Percentiles rank a stretch among this genome's conserved stretches.
Conservation (phyloP, 2,113 vertebrate genomes). For the Cottus gobio region DNA sequence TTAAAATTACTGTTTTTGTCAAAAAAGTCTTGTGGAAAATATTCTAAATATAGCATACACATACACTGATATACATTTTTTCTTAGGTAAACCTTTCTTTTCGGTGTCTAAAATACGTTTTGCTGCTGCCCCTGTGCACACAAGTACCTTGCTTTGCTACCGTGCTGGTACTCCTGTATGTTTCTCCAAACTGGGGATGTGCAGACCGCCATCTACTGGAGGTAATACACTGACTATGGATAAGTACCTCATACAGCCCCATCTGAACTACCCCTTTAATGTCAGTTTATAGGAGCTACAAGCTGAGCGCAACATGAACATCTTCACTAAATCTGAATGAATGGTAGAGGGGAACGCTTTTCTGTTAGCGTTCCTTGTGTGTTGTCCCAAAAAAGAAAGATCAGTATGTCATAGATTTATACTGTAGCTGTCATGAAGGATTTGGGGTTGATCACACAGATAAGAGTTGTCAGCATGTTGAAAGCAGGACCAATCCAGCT, state of each 20-base stretch:
- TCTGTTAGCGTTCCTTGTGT: neutral
- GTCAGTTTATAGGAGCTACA: neutral
- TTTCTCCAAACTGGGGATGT: neutral
- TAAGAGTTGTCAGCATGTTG: constrained; percentile 14
- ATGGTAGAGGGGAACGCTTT: no score
- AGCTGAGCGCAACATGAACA: neutral
- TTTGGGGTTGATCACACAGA: constrained; percentile 46
- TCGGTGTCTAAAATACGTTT: neutral
- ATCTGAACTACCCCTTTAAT: neutral
- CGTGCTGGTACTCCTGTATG: neutral
- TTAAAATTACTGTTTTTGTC: neutral
- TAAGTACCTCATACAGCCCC: neutral
- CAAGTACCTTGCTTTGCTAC: neutral
- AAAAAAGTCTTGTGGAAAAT: neutral
- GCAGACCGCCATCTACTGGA: neutral
- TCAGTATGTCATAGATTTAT: constrained; percentile 35
- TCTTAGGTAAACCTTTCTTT: neutral
- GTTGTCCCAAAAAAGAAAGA: constrained; percentile 8
- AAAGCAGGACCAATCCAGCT: constrained; percentile 27
- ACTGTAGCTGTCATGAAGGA: constrained; percentile 74
- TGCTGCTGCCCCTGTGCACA: neutral
- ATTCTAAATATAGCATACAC: neutral
- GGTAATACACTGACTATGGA: neutral
- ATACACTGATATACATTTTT: neutral
- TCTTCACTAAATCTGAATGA: neutral